Percentiles rank a stretch among this genome's conserved stretches.
These are phyloP conservation scores for Leuctra nigra DNA, from an alignment of 2,888 invertebrate species.

Conservation along the genomic window DNA sequence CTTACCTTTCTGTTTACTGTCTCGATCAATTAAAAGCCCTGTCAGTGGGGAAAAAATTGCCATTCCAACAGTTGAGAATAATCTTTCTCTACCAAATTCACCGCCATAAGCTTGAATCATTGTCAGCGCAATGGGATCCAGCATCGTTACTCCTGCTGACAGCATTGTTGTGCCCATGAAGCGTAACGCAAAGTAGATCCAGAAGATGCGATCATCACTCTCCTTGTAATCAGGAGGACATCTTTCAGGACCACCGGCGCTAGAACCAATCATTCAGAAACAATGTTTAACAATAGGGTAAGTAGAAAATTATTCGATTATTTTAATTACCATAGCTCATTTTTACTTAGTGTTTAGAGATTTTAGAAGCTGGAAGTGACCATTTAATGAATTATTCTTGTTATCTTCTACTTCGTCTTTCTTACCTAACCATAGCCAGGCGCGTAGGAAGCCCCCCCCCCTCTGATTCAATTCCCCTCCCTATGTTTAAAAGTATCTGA, in stretches of 20 bases:
- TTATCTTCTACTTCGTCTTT: no score
- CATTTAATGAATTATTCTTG: no score
- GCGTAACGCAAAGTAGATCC: constrained; percentile 72
- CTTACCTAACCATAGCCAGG: no score
- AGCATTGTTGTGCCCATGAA: constrained; percentile 75
- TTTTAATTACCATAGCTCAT: neutral
- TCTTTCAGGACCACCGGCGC: constrained; percentile 65
- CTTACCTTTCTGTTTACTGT: constrained; percentile 44
- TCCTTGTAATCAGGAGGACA: constrained; percentile 76
- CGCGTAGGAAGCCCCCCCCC: no score
- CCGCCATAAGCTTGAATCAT: constrained; percentile 80
- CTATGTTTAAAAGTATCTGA: no score
- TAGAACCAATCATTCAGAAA: constrained; percentile 43
- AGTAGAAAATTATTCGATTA: neutral
- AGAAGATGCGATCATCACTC: constrained; percentile 70
- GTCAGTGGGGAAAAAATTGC: constrained; percentile 76
- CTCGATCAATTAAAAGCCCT: constrained; percentile 69
- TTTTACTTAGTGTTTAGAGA: neutral
- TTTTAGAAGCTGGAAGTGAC: neutral
- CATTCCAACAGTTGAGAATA: constrained; percentile 77
- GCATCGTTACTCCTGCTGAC: constrained; percentile 77
- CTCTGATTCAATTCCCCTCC: no score
- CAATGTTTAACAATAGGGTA: neutral
- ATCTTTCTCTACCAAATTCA: constrained; percentile 71
- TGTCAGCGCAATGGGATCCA: constrained; percentile 81